Conservation (phyloP, 2,113 vertebrate genomes). For the Poecilia latipinna region DNA sequence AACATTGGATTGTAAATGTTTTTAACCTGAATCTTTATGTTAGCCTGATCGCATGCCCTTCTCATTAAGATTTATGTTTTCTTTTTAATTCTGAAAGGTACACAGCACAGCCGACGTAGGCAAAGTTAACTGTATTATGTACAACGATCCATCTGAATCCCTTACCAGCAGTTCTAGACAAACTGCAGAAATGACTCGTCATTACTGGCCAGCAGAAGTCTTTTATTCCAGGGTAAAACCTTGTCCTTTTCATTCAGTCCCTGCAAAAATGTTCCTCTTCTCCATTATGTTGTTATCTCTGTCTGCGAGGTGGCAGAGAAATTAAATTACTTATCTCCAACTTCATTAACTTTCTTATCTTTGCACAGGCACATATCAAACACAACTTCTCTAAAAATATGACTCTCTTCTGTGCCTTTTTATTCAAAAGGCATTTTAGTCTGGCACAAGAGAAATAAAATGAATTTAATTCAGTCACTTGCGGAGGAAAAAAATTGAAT, state of each 20-base stretch:
- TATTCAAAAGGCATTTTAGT: constrained; percentile 39
- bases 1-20: neutral
- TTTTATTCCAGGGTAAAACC: constrained; percentile 31
- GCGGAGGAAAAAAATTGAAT: constrained; percentile 16
- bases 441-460: constrained; percentile 7
- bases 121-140: neutral
- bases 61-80: neutral
- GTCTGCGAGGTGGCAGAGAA: constrained; percentile 61
- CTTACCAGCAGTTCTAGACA: neutral
- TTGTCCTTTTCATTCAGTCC: constrained; percentile 38
- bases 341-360: constrained; percentile 74
- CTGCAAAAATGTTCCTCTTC: constrained; percentile 37
- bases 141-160: neutral
- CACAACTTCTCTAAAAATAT: constrained; percentile 58
- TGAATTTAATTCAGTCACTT: constrained; percentile 26
- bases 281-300: constrained; percentile 62
- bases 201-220: constrained; percentile 35
- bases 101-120: neutral
- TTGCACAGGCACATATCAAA: constrained; percentile 65
- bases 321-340: constrained; percentile 76
- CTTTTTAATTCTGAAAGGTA: neutral
- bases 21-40: neutral
- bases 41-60: neutral
- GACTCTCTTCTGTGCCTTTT: constrained; percentile 29
- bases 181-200: constrained; percentile 21